Evolutionary conservation across 2,888 invertebrate species (phyloP), one percentile per base, ranked within the genome.

Genomic region (Autographa gamma): DNA sequence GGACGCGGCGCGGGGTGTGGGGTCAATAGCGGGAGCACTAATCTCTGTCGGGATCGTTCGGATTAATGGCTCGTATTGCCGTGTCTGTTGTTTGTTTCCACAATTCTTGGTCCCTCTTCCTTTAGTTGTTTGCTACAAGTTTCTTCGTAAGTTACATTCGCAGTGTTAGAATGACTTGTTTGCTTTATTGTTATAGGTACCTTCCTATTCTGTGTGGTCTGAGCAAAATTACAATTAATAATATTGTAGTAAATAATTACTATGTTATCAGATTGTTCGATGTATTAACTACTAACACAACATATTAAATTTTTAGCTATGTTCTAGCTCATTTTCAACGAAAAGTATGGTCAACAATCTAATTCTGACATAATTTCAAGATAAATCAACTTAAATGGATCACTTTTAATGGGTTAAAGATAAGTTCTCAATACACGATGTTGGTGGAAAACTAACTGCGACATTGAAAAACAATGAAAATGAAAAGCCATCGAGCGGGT

Each of bases 51-150:
- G 92, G 91, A 92, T 94, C 92, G 93, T 91, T 91, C 87, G 91
- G 93, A 94, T 94, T 93, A 95, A 95, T 94, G 93, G 93, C 89
- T 93, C 92, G 93, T 91, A 93, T 93, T 93, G 92, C 92, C 91
- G 88, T 92, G 91, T 91, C 91, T 91, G 92, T 92, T 93, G 93
- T 93, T 93, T 93, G 93, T 91, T 92, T 87, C 89, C 86, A 81
- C 86, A 90, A 87, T 91, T 93, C 87, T 90, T 88, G 85, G 87
- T 90, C 89, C 90, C 87, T 89, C 86, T 88, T 90, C 88, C 87
- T 90, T 84, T 88, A 84, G 84, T 91, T 90, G 89, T 91, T 91
- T 90, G 89, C 91, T 92, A 88, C 83, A 88, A 92, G 90, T 91
- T 92, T 88, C 86, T 87, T 88, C 86, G 85, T 85, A 88, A 88